Conservation (phyloP, 2,888 invertebrate species). For the Nephrotoma guestfalica region DNA sequence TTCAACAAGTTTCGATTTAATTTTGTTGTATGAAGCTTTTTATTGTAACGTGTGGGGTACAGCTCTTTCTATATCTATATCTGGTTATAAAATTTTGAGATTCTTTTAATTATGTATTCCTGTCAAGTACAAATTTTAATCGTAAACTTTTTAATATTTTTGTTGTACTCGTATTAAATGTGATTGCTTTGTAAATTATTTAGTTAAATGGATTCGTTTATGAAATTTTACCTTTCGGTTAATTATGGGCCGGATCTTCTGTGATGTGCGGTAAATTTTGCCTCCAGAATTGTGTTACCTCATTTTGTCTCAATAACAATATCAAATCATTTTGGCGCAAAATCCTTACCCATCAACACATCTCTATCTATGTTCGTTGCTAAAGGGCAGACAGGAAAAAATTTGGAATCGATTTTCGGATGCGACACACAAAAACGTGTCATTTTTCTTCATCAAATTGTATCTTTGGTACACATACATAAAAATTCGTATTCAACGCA, state of each 20-base stretch:
- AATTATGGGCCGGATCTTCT: not conserved
- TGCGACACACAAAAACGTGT: not conserved
- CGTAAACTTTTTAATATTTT: not conserved
- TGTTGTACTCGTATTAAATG: not conserved
- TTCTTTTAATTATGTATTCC: not conserved
- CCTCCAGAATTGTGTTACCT: not conserved
- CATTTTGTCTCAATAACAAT: not conserved
- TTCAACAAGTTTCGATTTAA: not conserved
- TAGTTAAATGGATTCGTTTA: not conserved
- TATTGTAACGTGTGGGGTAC: not conserved
- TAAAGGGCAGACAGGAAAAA: not conserved
- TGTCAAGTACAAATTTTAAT: not conserved
- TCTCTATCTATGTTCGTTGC: not conserved
- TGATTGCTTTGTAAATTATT: not conserved
- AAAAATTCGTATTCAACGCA: not conserved
- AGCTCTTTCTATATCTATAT: not conserved
- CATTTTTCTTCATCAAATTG: not conserved
- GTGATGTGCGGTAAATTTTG: not conserved
- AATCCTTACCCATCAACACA: not conserved
- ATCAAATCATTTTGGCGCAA: not conserved
- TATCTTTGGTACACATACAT: not conserved
- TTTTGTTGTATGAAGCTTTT: not conserved
- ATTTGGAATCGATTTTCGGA: not conserved
- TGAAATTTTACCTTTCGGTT: not conserved
- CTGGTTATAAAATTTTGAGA: not conserved